A percentile compares a stretch with the other conserved stretches of the same genome.
Conservation (phyloP, 1,140 invertebrate genomes). For the Limonius californicus region DNA sequence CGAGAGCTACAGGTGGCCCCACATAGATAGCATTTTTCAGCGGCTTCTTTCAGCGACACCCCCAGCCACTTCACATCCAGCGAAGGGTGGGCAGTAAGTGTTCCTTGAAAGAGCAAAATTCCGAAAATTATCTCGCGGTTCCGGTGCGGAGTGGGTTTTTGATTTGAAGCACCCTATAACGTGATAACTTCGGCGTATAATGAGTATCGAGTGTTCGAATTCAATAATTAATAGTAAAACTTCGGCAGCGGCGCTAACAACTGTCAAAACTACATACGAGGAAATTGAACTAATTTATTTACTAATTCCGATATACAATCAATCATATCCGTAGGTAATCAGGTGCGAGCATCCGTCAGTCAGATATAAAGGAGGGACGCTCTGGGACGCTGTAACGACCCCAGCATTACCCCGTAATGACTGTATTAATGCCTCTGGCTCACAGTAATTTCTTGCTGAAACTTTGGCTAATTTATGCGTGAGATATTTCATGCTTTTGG, state of each 20-base stretch:
- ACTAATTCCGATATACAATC: slow-evolving; percentile 27
- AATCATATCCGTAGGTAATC: slow-evolving; percentile 33
- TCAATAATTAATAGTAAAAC: slow-evolving; percentile 12
- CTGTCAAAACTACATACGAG: slow-evolving; percentile 12
- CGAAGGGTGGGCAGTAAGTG: neutral
- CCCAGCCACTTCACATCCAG: slow-evolving; percentile 21
- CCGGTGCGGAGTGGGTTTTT: too few species aligned
- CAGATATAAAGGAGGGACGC: slow-evolving; percentile 11
- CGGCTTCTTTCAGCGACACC: slow-evolving; percentile 18
- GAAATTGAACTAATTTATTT: slow-evolving; percentile 29
- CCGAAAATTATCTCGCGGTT: too few species aligned
- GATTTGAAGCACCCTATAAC: too few species aligned
- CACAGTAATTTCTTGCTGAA: slow-evolving; percentile 40
- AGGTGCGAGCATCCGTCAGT: slow-evolving; percentile 32
- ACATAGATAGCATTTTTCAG: slow-evolving; percentile 25
- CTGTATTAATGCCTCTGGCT: slow-evolving; percentile 39
- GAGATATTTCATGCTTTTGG: slow-evolving; percentile 37
- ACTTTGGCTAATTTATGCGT: slow-evolving; percentile 42
- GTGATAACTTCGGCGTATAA: too few species aligned
- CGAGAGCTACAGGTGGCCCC: slow-evolving; percentile 25
- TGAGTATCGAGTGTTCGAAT: neutral
- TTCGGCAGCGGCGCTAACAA: neutral
- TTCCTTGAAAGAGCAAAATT: too few species aligned
- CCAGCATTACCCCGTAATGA: slow-evolving; percentile 35
- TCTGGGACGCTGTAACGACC: slow-evolving; percentile 21